Evolutionary conservation across 1,140 invertebrate genomes (phyloP), one percentile per base, ranked within the genome.

Genomic region (Halyomorpha halys): DNA sequence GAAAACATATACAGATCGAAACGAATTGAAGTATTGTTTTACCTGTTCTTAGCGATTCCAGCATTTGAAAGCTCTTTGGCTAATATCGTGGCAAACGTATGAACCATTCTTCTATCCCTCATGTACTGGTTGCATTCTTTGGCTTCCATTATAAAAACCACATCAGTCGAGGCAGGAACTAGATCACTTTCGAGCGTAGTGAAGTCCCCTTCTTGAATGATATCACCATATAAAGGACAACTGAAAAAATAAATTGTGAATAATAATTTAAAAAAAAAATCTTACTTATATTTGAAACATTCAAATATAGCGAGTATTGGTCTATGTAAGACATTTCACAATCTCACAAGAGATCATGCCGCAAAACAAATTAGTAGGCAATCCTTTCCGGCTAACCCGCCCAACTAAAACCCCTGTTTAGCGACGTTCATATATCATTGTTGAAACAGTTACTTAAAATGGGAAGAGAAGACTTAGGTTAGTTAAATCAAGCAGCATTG

Each of bases 111-210:
- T 63, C 79, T 78, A 27, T 75, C 75, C 34, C 77, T 79, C 2
- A 86, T 73, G 66, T 86, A 82, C 45, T 76, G 76, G 75, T 94
- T 94, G 72, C 91, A 95, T 3, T 76, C 73, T 69, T 89, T 89
- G 4, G 90, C 88, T 73, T 95, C 92, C 0, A 95, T 80, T 51
- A 95, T 83, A 71, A 96, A 90, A 30, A 95, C 87, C 0, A 94
- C 76, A 72, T 97, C 93, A 15, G 86, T 82, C 1, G 87, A 86
- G 44, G 75, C 77, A 0, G 84, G 83, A 4, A 84, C 74, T 23
- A 77, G 69, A 1, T 75, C 70, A 2, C 72, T 75, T 44, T 75
- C 74, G 3, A 89, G 70, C 51, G 79, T 74, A 13, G 80, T 73
- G 69, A 88, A 85, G 14, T 84, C 81, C 3, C 88, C 87, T 74